Evolutionary conservation across 2,113 vertebrate species (phyloP).

Genomic region (Promerops cafer): DNA sequence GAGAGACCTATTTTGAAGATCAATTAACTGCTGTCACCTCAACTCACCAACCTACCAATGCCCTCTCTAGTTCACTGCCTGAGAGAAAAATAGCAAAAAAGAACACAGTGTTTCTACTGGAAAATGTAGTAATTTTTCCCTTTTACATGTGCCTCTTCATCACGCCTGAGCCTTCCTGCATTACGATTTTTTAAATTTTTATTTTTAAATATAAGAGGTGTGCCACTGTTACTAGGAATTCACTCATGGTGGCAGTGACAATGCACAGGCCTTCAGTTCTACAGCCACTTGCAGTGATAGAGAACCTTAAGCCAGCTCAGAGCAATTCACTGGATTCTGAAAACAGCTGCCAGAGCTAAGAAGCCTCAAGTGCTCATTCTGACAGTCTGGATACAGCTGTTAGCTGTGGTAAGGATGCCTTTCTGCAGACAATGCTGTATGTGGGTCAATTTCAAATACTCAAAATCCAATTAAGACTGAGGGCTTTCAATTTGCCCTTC

Average conservation of each 20-base stretch:
- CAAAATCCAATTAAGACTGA: neutral
- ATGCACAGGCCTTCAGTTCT: neutral
- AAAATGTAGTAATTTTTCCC: neutral
- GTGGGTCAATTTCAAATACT: neutral
- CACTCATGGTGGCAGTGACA: neutral
- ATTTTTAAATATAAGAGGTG: neutral
- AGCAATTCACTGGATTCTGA: neutral
- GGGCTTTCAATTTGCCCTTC: neutral
- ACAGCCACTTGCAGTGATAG: neutral
- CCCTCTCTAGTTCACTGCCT: neutral
- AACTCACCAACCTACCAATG: neutral
- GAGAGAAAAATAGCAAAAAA: neutral
- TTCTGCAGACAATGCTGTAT: neutral
- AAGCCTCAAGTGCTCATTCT: neutral
- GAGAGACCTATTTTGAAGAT: neutral
- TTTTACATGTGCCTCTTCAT: accelerated
- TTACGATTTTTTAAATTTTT: neutral
- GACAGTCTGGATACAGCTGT: neutral
- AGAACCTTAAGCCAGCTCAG: neutral
- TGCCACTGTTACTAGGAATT: neutral
- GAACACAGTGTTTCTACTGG: neutral
- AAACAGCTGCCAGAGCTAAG: neutral
- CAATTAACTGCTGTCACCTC: neutral
- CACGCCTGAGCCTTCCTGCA: neutral
- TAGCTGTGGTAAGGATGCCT: neutral